Evolutionary conservation across 1,140 invertebrate genomes (phyloP).

Genomic region (Drosophila orosa): DNA sequence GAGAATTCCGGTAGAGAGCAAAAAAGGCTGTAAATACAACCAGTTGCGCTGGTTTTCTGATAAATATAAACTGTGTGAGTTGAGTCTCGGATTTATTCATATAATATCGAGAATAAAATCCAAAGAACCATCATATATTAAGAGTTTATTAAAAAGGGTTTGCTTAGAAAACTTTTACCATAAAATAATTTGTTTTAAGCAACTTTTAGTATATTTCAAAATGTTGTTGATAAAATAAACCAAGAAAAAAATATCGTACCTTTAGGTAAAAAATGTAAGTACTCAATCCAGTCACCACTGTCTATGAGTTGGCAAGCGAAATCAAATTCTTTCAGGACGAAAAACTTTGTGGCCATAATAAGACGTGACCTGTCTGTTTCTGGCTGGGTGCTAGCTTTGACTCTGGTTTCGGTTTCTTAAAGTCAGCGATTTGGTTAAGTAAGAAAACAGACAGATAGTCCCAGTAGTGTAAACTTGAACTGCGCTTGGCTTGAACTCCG

Average conservation of each 20-base stretch:
- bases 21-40: no score
- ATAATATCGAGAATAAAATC: no score
- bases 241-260: background rate
- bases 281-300: conserved; percentile 10
- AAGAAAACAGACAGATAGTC: conserved; percentile 4
- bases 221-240: background rate
- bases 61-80: no score
- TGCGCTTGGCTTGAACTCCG: conserved; percentile 19
- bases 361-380: conserved; percentile 72
- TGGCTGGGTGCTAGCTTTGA: conserved; percentile 18
- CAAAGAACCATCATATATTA: no score
- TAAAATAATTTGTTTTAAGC: no score
- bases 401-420: conserved; percentile 54
- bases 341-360: conserved; percentile 71
- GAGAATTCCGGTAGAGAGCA: no score
- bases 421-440: conserved; percentile 54
- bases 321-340: conserved; percentile 73
- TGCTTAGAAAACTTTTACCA: no score
- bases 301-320: conserved; percentile 71
- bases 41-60: no score
- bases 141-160: no score
- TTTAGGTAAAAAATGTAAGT: background rate
- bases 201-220: no score
- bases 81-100: no score
- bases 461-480: conserved; percentile 34